Evolutionary conservation across 1,140 invertebrate genomes (phyloP), one percentile per base, ranked within the genome.

Genomic region (Atta colombica): DNA sequence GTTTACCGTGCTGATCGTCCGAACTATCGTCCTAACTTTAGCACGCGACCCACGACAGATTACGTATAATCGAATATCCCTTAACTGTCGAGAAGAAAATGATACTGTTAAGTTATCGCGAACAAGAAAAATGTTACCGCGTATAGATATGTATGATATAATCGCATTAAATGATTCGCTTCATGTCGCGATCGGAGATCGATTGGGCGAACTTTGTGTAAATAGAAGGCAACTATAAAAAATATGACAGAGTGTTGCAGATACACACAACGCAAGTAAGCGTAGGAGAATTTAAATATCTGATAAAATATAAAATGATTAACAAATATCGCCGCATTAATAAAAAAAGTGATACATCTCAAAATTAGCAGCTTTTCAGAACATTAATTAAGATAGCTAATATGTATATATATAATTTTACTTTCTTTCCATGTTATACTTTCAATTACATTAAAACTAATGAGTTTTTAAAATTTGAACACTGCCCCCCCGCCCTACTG

Each of bases 61-160:
- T 12, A 18, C 55, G 39, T 28, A 51, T 75, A 84, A 74, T 75
- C 69, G 53, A 35, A 21, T 84, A 16, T 63, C 25, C 39, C 18
- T 31, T 35, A 31, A 61, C 28, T 61, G 14, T 61, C 39, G 39
- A 61, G 60, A 61, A n/a, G 14, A 60, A 60, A 18, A 10, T 58
- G n/a, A 28, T 58, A 74, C 61, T 39, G 78, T 60, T 45, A 35
- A 74, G 71, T 49, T 82, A 31, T 82, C 66, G 75, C 63, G 25
- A 74, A 51, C 69, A 60, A 53, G n/a, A 58, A 55, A 49, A 28
- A 28, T 61, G 69, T 84, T 74, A 60, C 25, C 66, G 66, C 66
- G 51, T 68, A 81, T 21, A 61, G 55, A 84, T 75, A 74, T 84
- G 55, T 84, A 61, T 72, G 49, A 72, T 74, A 82, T 74, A 74